Conservation (phyloP, 2,888 invertebrate species). For the Drosophila mettleri region DNA sequence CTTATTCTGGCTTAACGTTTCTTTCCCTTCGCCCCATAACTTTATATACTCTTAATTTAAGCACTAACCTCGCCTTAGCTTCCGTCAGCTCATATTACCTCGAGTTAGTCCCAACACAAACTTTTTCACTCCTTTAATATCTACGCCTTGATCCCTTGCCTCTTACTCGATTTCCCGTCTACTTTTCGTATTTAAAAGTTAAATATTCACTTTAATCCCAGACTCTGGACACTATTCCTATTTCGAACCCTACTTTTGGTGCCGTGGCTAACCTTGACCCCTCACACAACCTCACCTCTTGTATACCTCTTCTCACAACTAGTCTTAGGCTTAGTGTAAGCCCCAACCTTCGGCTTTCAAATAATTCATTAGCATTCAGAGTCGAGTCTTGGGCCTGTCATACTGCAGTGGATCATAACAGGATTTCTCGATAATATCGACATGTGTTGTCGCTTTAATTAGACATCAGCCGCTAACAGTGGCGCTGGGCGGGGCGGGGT, state of each 20-base stretch:
- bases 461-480: slow-evolving; percentile 10
- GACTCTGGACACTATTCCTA: neutral
- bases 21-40: neutral
- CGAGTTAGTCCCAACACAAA: neutral
- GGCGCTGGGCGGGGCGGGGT: neutral
- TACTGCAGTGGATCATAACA: slow-evolving; percentile 32
- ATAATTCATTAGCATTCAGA: slow-evolving; percentile 40
- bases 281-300: neutral
- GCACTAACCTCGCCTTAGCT: neutral
- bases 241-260: neutral
- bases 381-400: slow-evolving; percentile 13
- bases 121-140: neutral
- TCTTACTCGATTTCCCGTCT: neutral
- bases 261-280: neutral
- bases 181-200: neutral
- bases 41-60: neutral
- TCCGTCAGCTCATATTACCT: neutral
- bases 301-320: neutral
- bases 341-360: slow-evolving; percentile 9
- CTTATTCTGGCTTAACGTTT: slow-evolving; percentile 4
- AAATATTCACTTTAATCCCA: neutral
- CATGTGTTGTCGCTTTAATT: slow-evolving; percentile 53
- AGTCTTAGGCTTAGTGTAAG: neutral
- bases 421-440: slow-evolving; percentile 38
- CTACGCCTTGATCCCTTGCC: neutral